Evolutionary conservation across 2,113 vertebrate genomes (phyloP).

Genomic region (Hyperopisus bebe): DNA sequence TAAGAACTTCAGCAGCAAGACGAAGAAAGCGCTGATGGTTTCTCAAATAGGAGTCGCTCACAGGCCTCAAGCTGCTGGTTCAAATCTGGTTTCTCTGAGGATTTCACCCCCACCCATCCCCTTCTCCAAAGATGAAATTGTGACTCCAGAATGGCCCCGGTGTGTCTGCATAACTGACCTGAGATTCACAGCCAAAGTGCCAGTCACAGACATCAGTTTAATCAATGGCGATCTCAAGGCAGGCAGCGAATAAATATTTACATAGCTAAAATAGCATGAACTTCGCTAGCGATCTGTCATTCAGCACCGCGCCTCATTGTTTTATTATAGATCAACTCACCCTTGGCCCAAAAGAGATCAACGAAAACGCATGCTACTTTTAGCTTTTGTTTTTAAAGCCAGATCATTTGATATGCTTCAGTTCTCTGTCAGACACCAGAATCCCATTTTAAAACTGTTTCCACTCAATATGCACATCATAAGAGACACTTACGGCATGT

Average conservation of each 20-base stretch:
- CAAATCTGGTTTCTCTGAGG: neutral
- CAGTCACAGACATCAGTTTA: neutral
- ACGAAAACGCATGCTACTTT: neutral
- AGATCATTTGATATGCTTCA: neutral
- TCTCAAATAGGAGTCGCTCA: neutral
- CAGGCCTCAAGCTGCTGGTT: neutral
- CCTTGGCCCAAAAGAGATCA: neutral
- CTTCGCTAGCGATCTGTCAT: neutral
- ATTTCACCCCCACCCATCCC: no score
- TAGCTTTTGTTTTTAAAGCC: neutral
- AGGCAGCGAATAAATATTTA: neutral
- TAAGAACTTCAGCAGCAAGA: neutral
- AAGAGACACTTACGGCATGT: neutral
- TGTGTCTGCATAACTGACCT: conserved; percentile 2
- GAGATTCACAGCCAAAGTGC: neutral
- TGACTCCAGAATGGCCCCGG: neutral
- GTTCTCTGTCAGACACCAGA: neutral
- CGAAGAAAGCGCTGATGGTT: neutral
- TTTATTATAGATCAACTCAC: neutral
- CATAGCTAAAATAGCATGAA: neutral
- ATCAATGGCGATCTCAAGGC: conserved; percentile 2
- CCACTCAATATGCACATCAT: neutral
- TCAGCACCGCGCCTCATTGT: neutral
- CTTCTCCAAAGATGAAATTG: neutral
- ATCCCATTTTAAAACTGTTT: neutral